Base-by-base conservation (phyloP, 2,797 vertebrate genomes). In the Sternarchorhynchus goeldii region DNA sequence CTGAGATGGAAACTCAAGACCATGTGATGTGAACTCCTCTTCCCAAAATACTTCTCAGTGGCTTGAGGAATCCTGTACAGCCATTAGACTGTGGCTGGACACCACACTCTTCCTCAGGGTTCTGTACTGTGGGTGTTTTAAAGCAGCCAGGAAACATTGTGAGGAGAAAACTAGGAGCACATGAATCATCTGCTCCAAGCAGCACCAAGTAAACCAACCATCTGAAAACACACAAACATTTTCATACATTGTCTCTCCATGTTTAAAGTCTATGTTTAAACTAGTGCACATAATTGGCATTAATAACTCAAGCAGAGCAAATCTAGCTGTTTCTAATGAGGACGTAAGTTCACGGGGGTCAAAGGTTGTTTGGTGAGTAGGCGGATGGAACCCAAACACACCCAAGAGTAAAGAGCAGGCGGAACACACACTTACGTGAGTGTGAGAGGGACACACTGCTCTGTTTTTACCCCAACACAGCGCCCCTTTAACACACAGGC, bases 1-100 rank as follows among this genome's bases (percentile, higher is more conserved):
- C 85, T 86, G 60, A 91, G 90, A 92, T 88, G 91, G 91, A 92
- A 92, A 89, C 86, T 87, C 86, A 81, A 68, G 62, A 8, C 87
- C 92, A 92, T 93, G 92, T 93, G 93, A 93, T 89, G 81, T 2
- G 34, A 80, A 77, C 84, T 89, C 80, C 81, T 85, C 64, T 76
- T 88, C 90, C 87, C 76, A 89, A 92, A 93, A 93, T 93, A 93
- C 20, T 62, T 81, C 81, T 79, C 73, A 34, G 73, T 70, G 39
- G 29, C 75, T 80, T 84, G 75, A 78, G 83, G 81, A 84, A 78
- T 84, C 72, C 80, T 59, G 55, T 75, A 78, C 65, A 73, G 66
- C 50, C 71, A 50, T 74, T 2, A 50, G 8, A 12, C 39, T 76
- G 66, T 29, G 14, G 36, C 65, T 25, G 17, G 18, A 18, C 36